Evolutionary conservation across 2,888 invertebrate species (phyloP).

Genomic region (Strigamia transsilvanica): DNA sequence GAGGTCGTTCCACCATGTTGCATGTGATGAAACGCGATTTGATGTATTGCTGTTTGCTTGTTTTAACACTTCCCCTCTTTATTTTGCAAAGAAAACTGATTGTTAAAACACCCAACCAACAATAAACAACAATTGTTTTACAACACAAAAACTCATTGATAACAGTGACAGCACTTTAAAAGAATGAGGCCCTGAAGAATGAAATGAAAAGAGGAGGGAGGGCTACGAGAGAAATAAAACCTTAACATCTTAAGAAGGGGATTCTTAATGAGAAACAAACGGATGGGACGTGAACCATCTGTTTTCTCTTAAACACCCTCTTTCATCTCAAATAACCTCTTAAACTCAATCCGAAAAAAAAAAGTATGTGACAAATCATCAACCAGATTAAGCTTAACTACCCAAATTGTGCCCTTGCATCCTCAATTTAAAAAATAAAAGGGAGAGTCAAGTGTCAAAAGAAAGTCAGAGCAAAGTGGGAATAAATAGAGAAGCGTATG

Average conservation of each 20-base stretch:
- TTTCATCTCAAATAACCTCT: constrained; percentile 24
- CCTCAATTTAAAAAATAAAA: constrained; percentile 5
- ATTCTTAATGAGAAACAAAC: constrained; percentile 39
- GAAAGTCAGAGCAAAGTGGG: neutral
- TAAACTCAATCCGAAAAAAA: constrained; percentile 12
- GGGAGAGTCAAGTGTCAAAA: neutral
- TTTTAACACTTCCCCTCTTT: constrained; percentile 4
- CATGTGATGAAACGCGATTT: constrained; percentile 10
- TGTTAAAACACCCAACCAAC: constrained; percentile 36
- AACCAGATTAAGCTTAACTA: constrained; percentile 12
- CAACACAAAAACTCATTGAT: constrained; percentile 33
- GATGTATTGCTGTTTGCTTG: constrained; percentile 22
- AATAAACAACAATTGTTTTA: constrained; percentile 42
- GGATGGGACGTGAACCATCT: constrained; percentile 44
- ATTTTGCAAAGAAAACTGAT: constrained; percentile 9
- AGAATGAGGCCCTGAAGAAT: neutral
- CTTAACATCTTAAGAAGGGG: constrained; percentile 25
- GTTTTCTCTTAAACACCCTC: constrained; percentile 39
- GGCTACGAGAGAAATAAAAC: neutral
- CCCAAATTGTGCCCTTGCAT: constrained; percentile 4
- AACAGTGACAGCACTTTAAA: neutral
- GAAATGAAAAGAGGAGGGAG: neutral
- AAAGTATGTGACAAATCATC: constrained; percentile 16
- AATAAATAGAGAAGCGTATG: neutral
- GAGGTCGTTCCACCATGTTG: constrained; percentile 31